Base-by-base conservation (phyloP, 2,888 invertebrate species). In the Caenorhabditis sinica region DNA sequence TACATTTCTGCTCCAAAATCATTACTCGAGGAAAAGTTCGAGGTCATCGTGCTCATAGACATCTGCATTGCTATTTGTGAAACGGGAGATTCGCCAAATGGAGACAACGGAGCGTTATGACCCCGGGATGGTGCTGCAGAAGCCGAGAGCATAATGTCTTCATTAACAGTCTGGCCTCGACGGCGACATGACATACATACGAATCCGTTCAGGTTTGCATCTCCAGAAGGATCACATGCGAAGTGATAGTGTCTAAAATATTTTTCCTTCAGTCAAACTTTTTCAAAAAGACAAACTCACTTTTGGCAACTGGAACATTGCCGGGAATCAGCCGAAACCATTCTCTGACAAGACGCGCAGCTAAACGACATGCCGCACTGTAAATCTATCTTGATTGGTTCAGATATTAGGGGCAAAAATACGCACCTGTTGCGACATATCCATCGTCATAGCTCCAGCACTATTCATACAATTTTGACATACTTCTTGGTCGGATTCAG, bases 151-250 rank as follows among this genome's bases (percentile, higher is more conserved):
- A 89, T 87, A 15, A 86, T 85, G 40, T 88, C 84, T 15, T 76
- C 86, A 3, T 49, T 23, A 1, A 86, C 25, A 11, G 82, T 17
- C 8, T 83, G 85, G 25, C 71, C 85, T 87, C 86, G 90, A 89
- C 86, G 73, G 43, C 74, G 65, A 69, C 76, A 93, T 79, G 69
- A 90, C 90, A 95, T 95, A 93, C 98, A 98, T 80, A 95, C 94
- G 93, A 97, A 98, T 92, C 97, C 96, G 93, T 96, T 96, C 76
- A 87, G 56, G 11, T 72, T 49, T n/a, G 60, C 58, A 25, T 49
- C n/a, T 9, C 80, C 86, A 4, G 71, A 68, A 0, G 79, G 56
- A 33, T 86, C 87, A 40, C 87, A 87, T 0, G 76, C 53, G 2
- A 65, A 23, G 36, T 87, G 87, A 63, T 71, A 71, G 40, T 36